Evolutionary conservation across 2,888 invertebrate genomes (phyloP).

Genomic region (Pasiphila rectangulata): DNA sequence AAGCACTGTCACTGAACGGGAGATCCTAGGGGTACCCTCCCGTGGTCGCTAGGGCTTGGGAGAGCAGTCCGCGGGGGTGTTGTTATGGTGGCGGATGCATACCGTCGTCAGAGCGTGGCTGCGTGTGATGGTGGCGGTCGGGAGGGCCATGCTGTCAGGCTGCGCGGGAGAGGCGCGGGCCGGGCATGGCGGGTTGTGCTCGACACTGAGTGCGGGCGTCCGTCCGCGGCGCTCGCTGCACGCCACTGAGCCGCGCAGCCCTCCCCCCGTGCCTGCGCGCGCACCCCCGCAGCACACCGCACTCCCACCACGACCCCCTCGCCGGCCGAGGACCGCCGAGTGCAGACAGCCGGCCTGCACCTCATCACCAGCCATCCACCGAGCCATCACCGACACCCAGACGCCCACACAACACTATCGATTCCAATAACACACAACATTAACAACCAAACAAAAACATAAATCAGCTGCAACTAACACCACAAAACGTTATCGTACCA

Average conservation of each 20-base stretch:
- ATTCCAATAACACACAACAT: neutral
- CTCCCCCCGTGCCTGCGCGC: slow-evolving; percentile 63
- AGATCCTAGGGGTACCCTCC: slow-evolving; percentile 37
- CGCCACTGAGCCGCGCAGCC: slow-evolving; percentile 76
- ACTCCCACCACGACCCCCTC: slow-evolving; percentile 47
- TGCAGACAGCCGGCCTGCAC: slow-evolving; percentile 36
- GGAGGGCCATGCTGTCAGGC: slow-evolving; percentile 80
- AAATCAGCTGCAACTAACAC: slow-evolving; percentile 34
- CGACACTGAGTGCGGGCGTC: slow-evolving; percentile 80
- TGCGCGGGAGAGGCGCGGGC: slow-evolving; percentile 79
- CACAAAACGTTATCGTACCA: slow-evolving; percentile 7
- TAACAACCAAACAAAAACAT: slow-evolving; percentile 1
- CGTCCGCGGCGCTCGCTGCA: slow-evolving; percentile 79
- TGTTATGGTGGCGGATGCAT: slow-evolving; percentile 52
- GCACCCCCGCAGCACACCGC: slow-evolving; percentile 58
- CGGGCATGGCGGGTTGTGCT: slow-evolving; percentile 80
- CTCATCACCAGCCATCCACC: slow-evolving; percentile 26
- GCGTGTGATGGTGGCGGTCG: slow-evolving; percentile 80
- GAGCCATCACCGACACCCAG: slow-evolving; percentile 38
- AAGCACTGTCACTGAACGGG: slow-evolving; percentile 68
- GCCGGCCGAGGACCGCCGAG: slow-evolving; percentile 40
- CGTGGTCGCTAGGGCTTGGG: slow-evolving; percentile 36
- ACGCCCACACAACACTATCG: slow-evolving; percentile 44
- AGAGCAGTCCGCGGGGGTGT: slow-evolving; percentile 27
- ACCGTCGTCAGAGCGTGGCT: slow-evolving; percentile 81